Conservation (phyloP, 1,140 invertebrate species). For the Drosophila biarmipes region DNA sequence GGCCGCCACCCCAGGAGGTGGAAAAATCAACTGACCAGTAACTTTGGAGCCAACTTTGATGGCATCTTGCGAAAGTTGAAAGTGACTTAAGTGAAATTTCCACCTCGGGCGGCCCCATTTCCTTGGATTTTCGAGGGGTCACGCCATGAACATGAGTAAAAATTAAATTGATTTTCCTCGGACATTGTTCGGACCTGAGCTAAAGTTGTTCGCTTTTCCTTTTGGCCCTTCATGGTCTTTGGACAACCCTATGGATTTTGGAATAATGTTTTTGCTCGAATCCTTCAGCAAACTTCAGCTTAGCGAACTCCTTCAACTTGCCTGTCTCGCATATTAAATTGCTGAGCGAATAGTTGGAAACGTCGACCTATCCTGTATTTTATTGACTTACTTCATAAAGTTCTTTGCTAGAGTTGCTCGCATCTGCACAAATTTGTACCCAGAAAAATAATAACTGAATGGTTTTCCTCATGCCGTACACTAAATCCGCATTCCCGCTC, state of each 20-base stretch:
- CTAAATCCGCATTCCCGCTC: conserved; percentile 1
- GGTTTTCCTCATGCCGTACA: not conserved
- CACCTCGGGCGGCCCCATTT: conserved; percentile 40
- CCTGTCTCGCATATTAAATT: conserved; percentile 54
- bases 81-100: conserved; percentile 81
- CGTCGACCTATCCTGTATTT: not conserved
- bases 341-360: conserved; percentile 43
- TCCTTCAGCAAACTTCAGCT: conserved; percentile 19
- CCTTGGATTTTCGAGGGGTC: conserved; percentile 14
- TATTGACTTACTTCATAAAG: conserved; percentile 5
- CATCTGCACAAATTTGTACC: conserved; percentile 1
- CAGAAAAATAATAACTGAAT: conserved; percentile 2
- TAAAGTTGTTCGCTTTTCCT: conserved; percentile 45
- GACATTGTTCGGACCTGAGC: conserved; percentile 58
- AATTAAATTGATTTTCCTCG: conserved; percentile 79
- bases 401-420: not conserved
- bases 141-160: conserved; percentile 68
- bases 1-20: conserved; percentile 48
- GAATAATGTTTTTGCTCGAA: not conserved
- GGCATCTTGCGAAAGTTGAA: conserved; percentile 67
- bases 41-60: conserved; percentile 62
- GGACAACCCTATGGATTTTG: conserved; percentile 19
- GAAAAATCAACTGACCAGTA: conserved; percentile 62
- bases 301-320: conserved; percentile 1
- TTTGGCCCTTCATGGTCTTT: conserved; percentile 42